Conservation (phyloP, 1,140 invertebrate genomes). For the Dreissena rostriformis region DNA sequence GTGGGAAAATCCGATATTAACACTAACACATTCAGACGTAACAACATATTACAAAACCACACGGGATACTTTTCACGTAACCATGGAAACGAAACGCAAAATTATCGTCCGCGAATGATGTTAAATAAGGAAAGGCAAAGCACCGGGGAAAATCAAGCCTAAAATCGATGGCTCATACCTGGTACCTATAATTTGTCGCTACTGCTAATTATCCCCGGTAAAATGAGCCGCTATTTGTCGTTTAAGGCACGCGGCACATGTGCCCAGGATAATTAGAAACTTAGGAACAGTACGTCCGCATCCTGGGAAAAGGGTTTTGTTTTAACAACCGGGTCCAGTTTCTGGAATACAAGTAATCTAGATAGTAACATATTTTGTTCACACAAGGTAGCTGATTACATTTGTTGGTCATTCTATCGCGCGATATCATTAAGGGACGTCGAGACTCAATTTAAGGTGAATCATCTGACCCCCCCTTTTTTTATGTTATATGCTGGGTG, state of each 20-base stretch:
- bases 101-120: conserved; percentile 34
- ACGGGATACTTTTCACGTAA: conserved; percentile 39
- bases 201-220: not conserved
- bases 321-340: no score
- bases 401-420: no score
- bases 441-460: no score
- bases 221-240: not conserved
- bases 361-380: no score
- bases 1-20: no score
- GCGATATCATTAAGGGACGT: no score
- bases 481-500: no score
- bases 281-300: not conserved
- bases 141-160: not conserved
- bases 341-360: no score
- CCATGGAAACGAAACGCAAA: conserved; percentile 48
- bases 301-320: not conserved
- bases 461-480: no score
- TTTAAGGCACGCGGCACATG: not conserved
- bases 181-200: not conserved
- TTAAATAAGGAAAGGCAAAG: not conserved
- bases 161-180: conserved; percentile 21
- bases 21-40: no score
- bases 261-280: not conserved
- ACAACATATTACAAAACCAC: conserved; percentile 10
- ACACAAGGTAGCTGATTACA: no score